These are phyloP conservation scores for Sphenodon punctatus DNA, from an alignment of 2,797 vertebrate species.

Conservation along the genomic window DNA sequence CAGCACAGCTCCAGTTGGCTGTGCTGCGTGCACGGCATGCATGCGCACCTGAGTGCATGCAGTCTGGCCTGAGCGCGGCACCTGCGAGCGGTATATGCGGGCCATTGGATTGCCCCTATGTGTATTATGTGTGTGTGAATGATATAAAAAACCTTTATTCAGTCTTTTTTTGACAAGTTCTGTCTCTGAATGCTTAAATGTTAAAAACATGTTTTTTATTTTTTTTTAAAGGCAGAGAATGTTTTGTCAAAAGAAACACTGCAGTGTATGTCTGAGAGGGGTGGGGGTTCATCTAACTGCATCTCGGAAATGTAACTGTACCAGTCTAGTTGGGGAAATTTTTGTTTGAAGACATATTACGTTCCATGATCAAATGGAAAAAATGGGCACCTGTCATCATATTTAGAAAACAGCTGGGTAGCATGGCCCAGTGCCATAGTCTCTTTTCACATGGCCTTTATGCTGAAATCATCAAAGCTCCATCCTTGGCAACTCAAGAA, in stretches of 20 bases:
- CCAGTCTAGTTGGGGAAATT: constrained; percentile 68
- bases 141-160: too few species aligned
- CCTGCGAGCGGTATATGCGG: too few species aligned
- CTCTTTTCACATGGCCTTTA: constrained; percentile 71
- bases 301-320: constrained; percentile 68
- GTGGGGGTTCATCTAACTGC: constrained; percentile 40
- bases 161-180: too few species aligned
- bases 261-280: constrained; percentile 3
- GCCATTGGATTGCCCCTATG: too few species aligned
- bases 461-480: constrained; percentile 67
- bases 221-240: too few species aligned
- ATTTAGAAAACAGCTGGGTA: constrained; percentile 77
- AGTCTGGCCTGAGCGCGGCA: too few species aligned
- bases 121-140: too few species aligned
- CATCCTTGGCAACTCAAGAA: constrained; percentile 66
- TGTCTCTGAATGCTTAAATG: too few species aligned
- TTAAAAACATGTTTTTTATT: too few species aligned
- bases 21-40: too few species aligned
- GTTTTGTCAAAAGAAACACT: constrained; percentile 32
- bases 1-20: too few species aligned
- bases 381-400: constrained; percentile 78
- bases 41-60: too few species aligned
- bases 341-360: constrained; percentile 83
- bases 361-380: constrained; percentile 82
- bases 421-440: constrained; percentile 73